Evolutionary conservation across 2,797 vertebrate species (phyloP).

Genomic region (Buphagus erythrorhynchus): DNA sequence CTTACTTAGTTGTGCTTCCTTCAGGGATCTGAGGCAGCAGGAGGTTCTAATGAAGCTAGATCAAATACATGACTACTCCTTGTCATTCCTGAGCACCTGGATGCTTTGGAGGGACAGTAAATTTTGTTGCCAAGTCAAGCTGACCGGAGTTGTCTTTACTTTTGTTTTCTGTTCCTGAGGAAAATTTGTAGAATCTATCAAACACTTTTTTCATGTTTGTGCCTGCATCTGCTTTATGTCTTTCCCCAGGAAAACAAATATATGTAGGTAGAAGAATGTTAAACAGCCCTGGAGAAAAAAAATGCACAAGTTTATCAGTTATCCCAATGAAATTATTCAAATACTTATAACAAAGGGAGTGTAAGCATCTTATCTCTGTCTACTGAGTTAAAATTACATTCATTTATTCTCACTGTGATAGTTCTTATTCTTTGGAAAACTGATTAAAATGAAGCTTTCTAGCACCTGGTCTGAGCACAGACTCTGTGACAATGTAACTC

Average conservation of each 20-base stretch:
- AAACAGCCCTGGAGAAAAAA: neutral
- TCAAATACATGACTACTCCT: rapidly evolving
- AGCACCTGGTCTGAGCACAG: neutral
- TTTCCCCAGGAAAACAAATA: neutral
- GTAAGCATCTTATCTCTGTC: neutral
- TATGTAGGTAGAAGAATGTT: neutral
- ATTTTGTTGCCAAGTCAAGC: neutral
- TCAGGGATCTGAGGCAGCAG: neutral
- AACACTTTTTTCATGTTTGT: neutral
- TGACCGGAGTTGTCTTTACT: neutral
- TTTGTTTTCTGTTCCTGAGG: neutral
- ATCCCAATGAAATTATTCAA: neutral
- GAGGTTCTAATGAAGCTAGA: neutral
- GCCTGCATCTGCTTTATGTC: neutral
- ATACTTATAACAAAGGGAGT: neutral
- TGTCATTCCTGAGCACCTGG: neutral
- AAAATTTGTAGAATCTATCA: neutral
- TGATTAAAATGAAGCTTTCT: neutral
- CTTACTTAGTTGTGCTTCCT: neutral
- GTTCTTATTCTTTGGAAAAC: neutral
- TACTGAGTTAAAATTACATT: neutral
- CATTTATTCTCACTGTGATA: neutral
- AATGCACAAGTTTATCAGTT: neutral
- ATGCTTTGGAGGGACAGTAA: neutral
- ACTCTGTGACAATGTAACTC: neutral